Evolutionary conservation across 2,888 invertebrate species (phyloP).

Genomic region (Ophioninae sp.): DNA sequence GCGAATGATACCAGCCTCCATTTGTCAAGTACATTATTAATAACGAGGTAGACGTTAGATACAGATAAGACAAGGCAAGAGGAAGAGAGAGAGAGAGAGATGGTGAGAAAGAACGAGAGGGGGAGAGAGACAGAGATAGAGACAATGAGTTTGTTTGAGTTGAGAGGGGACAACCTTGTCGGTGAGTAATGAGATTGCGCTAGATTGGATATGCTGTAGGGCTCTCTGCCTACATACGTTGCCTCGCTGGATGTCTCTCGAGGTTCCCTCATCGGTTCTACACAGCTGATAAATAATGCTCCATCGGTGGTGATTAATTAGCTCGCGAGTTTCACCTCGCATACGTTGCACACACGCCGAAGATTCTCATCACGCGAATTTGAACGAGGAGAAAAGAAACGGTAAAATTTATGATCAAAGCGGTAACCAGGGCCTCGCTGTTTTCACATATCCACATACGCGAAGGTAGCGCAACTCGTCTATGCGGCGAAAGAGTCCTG

Average conservation of each 20-base stretch:
- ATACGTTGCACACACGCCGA: conserved; percentile 4
- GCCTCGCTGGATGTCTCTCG: conserved; percentile 30
- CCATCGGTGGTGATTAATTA: conserved; percentile 47
- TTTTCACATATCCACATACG: neutral
- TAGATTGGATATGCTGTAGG: conserved; percentile 38
- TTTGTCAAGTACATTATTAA: conserved; percentile 49
- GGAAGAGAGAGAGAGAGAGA: conserved; percentile 11
- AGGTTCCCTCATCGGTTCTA: conserved; percentile 40
- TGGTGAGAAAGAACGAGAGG: neutral
- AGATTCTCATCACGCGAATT: conserved; percentile 3
- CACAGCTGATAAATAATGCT: conserved; percentile 47
- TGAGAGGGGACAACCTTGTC: conserved; percentile 22
- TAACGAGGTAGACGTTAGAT: conserved; percentile 13
- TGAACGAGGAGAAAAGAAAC: neutral
- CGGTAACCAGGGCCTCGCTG: neutral
- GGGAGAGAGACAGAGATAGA: conserved; percentile 1
- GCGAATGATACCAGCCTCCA: conserved; percentile 23
- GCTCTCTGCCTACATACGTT: conserved; percentile 13
- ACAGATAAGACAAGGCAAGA: conserved; percentile 36
- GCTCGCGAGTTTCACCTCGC: conserved; percentile 13
- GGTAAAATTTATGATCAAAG: neutral
- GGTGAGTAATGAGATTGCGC: conserved; percentile 52
- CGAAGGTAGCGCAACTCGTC: neutral
- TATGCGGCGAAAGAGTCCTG: too few relatives aligned
- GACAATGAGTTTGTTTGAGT: neutral